phyloP scores from a whole-genome alignment of 2,888 invertebrate genomes.

The Ernsta delagoae region DNA sequence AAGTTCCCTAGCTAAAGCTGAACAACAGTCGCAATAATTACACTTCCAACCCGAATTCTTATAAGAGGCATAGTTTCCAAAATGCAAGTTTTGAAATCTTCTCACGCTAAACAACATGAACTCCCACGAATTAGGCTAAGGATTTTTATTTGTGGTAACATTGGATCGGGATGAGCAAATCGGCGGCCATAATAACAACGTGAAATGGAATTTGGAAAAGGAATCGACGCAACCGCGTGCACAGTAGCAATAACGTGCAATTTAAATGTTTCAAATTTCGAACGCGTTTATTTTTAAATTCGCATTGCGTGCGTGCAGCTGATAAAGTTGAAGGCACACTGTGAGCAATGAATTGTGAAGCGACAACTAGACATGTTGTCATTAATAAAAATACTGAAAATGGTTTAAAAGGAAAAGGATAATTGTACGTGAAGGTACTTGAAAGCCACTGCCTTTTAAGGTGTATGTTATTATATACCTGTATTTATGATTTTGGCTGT shows the following conservation, averaged over 20 bases:
- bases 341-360: neutral
- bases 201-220: constrained; percentile 72
- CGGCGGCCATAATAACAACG: constrained; percentile 78
- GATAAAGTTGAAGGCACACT: neutral
- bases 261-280: constrained; percentile 84
- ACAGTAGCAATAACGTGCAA: constrained; percentile 83
- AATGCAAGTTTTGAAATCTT: constrained; percentile 54
- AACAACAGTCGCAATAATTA: neutral
- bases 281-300: constrained; percentile 59
- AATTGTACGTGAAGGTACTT: no score
- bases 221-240: constrained; percentile 64
- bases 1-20: neutral
- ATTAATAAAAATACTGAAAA: neutral
- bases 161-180: constrained; percentile 75
- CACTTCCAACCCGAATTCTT: constrained; percentile 20
- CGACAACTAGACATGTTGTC: neutral
- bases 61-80: constrained; percentile 32
- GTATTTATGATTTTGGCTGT: no score
- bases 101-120: constrained; percentile 75
- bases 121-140: constrained; percentile 79
- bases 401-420: neutral
- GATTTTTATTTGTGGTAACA: constrained; percentile 76
- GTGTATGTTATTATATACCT: no score
- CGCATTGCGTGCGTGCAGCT: constrained; percentile 39
- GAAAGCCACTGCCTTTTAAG: no score